Percentiles rank a stretch among this genome's conserved stretches.
These are phyloP conservation scores for Acrocyrtus sp. DNA, from an alignment of 2,888 invertebrate genomes.

Conservation along the genomic window DNA sequence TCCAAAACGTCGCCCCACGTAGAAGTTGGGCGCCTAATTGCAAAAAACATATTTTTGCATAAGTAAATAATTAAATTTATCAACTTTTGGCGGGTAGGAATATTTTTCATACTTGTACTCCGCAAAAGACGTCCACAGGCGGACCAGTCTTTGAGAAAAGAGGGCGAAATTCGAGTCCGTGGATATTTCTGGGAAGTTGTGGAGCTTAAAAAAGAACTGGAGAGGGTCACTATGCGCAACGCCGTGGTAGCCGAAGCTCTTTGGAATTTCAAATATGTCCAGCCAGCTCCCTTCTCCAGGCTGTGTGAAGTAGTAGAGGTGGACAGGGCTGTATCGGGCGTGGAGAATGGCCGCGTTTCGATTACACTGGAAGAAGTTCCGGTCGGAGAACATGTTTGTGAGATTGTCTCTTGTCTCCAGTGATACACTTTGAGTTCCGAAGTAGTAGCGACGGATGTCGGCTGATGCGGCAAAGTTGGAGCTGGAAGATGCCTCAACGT, in stretches of 20 bases:
- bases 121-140: slow-evolving; percentile 56
- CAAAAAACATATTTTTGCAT: not conserved
- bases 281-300: slow-evolving; percentile 54
- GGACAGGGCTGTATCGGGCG: slow-evolving; percentile 46
- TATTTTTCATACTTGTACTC: slow-evolving; percentile 47
- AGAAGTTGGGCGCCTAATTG: slow-evolving; percentile 40
- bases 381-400: slow-evolving; percentile 54
- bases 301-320: slow-evolving; percentile 55
- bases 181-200: slow-evolving; percentile 54
- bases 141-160: slow-evolving; percentile 49
- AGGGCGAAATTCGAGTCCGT: slow-evolving; percentile 24
- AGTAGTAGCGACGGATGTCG: slow-evolving; percentile 52
- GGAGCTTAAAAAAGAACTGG: slow-evolving; percentile 51
- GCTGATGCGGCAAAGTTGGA: slow-evolving; percentile 21
- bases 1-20: slow-evolving; percentile 52
- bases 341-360: slow-evolving; percentile 45
- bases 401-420: slow-evolving; percentile 49
- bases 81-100: not conserved
- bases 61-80: not conserved
- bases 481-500: slow-evolving; percentile 27
- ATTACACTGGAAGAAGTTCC: slow-evolving; percentile 57
- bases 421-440: slow-evolving; percentile 38
- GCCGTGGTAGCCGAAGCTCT: slow-evolving; percentile 50
- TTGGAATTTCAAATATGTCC: slow-evolving; percentile 56
- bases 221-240: slow-evolving; percentile 56